phyloP scores from a whole-genome alignment of 2,888 invertebrate genomes.

The Eulithis prunata region DNA sequence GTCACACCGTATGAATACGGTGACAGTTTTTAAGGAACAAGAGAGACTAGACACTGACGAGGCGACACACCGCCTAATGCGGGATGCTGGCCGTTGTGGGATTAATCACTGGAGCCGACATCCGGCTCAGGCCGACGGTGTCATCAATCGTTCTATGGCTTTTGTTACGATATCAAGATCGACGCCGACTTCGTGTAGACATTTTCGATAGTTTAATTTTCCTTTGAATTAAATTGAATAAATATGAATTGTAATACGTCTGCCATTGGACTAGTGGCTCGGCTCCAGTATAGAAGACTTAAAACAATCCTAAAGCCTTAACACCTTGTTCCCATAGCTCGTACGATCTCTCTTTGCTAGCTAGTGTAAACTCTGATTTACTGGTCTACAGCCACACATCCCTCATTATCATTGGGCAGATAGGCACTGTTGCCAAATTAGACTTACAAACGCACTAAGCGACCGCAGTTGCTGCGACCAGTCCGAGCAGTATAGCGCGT shows the following conservation, averaged over 20 bases:
- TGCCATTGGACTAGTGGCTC: too few species aligned
- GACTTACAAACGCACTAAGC: too few species aligned
- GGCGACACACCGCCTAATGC: conserved; percentile 12
- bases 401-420: conserved; percentile 12
- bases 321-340: too few species aligned
- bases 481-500: too few species aligned
- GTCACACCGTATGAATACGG: background rate
- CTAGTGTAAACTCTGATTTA: background rate
- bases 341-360: too few species aligned
- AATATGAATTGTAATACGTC: too few species aligned
- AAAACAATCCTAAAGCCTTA: too few species aligned
- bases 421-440: conserved; percentile 17
- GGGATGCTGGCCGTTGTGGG: conserved; percentile 11
- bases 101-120: conserved; percentile 16
- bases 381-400: conserved; percentile 1
- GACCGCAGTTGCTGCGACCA: too few species aligned
- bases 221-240: background rate
- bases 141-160: background rate
- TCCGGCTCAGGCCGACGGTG: conserved; percentile 17
- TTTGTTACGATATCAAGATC: background rate
- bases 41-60: background rate
- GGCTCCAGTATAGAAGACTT: too few species aligned
- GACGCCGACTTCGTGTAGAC: background rate
- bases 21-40: background rate
- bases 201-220: background rate